A percentile compares a stretch with the other conserved stretches of the same genome.
Conservation (phyloP, 2,888 invertebrate genomes). For the Volucella inanis region DNA sequence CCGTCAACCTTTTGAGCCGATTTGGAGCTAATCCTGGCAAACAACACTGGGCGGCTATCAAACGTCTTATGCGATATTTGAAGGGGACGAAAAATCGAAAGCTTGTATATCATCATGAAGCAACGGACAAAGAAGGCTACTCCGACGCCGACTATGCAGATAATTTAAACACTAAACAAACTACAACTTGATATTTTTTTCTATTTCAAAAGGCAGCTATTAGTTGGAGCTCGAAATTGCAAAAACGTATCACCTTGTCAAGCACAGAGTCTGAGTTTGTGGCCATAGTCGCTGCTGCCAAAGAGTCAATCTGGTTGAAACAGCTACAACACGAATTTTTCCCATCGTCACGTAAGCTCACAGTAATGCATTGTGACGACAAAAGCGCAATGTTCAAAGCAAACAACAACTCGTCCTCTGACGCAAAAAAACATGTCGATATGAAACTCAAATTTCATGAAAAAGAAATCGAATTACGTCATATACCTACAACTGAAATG, state of each 20-base stretch:
- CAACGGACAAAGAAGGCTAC: slow-evolving; percentile 38
- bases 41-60: slow-evolving; percentile 63
- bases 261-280: slow-evolving; percentile 72
- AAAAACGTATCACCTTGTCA: slow-evolving; percentile 68
- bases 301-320: slow-evolving; percentile 68
- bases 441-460: slow-evolving; percentile 52
- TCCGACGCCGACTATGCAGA: slow-evolving; percentile 66
- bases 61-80: slow-evolving; percentile 66
- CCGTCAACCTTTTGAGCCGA: slow-evolving; percentile 36
- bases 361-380: slow-evolving; percentile 40
- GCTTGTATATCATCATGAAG: background rate
- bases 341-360: slow-evolving; percentile 32
- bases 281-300: slow-evolving; percentile 70
- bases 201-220: slow-evolving; percentile 62
- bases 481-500: slow-evolving; percentile 23
- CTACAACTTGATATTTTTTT: slow-evolving; percentile 21
- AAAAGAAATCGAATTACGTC: slow-evolving; percentile 14
- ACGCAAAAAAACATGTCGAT: slow-evolving; percentile 52
- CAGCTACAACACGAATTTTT: slow-evolving; percentile 39
- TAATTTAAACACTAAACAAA: slow-evolving; percentile 46
- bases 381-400: slow-evolving; percentile 50
- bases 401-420: slow-evolving; percentile 46
- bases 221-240: slow-evolving; percentile 63
- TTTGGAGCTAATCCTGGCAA: slow-evolving; percentile 58
- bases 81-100: slow-evolving; percentile 38